Percentiles rank a stretch among this genome's conserved stretches.
These are phyloP conservation scores for Heliconius erato DNA, from an alignment of 2,888 invertebrate genomes.

Conservation along the genomic window DNA sequence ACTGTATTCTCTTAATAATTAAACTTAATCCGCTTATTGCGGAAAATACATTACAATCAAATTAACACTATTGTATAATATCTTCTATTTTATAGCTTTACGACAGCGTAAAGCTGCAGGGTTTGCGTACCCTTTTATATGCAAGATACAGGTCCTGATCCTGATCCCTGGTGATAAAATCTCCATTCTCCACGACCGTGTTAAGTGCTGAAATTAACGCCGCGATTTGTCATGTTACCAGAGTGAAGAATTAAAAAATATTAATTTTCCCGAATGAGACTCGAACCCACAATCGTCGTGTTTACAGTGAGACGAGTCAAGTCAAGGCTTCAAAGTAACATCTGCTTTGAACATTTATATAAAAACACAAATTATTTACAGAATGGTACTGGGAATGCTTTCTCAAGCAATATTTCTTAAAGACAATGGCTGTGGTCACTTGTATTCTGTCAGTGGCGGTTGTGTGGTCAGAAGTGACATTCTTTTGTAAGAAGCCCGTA, in stretches of 20 bases:
- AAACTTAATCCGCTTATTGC: too few species aligned
- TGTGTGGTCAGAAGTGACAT: slow-evolving; percentile 99
- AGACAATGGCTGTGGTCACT: slow-evolving; percentile 89
- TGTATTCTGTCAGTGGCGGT: slow-evolving; percentile 94
- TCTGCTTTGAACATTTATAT: neutral
- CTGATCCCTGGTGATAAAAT: too few species aligned
- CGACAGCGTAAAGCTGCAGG: too few species aligned
- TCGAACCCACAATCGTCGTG: neutral
- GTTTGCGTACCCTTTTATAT: too few species aligned
- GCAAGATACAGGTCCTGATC: too few species aligned
- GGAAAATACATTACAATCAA: too few species aligned
- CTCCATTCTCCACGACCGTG: neutral
- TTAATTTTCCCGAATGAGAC: neutral
- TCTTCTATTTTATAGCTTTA: too few species aligned
- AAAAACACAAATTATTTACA: slow-evolving; percentile 67
- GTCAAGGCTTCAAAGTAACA: neutral
- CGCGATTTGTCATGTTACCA: neutral
- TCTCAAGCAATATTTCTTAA: slow-evolving; percentile 91
- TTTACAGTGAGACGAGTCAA: neutral
- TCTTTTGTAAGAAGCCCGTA: slow-evolving; percentile 96
- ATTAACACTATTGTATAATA: too few species aligned
- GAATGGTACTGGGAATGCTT: slow-evolving; percentile 99
- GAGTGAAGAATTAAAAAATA: neutral
- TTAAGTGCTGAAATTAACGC: neutral
- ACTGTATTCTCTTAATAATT: too few species aligned